Evolutionary conservation across 2,113 vertebrate species (phyloP).

Genomic region (Xiphias gladius): DNA sequence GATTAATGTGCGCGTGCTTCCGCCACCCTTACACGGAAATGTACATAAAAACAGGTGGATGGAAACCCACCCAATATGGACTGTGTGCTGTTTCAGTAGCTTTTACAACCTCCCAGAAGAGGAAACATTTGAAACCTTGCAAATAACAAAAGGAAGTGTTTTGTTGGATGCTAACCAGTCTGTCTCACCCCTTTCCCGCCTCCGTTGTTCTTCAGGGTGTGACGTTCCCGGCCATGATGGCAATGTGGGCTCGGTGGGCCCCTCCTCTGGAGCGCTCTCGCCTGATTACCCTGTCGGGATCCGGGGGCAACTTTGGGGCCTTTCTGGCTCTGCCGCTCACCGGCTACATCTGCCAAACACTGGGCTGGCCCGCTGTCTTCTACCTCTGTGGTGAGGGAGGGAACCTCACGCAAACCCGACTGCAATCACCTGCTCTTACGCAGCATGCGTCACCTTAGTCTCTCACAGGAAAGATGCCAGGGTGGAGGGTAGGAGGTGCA

Average conservation of each 20-base stretch:
- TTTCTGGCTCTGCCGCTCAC: constrained; percentile 88
- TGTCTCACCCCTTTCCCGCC: not conserved
- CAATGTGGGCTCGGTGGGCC: constrained; percentile 89
- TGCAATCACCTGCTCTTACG: not conserved
- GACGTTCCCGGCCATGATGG: constrained; percentile 86
- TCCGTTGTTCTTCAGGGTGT: constrained; percentile 76
- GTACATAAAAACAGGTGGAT: too few relatives aligned
- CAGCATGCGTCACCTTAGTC: not conserved
- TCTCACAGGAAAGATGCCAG: not conserved
- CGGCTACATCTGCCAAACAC: constrained; percentile 82
- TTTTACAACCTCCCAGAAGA: too few relatives aligned
- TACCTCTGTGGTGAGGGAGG: constrained; percentile 86
- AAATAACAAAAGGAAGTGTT: too few relatives aligned
- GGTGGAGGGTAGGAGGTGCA: not conserved
- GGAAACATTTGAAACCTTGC: too few relatives aligned
- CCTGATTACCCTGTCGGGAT: constrained; percentile 82
- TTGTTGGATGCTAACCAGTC: not conserved
- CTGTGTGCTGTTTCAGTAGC: too few relatives aligned
- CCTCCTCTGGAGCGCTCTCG: constrained; percentile 86
- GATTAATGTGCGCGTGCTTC: too few relatives aligned
- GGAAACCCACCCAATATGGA: too few relatives aligned
- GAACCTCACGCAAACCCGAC: not conserved
- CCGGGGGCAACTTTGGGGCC: constrained; percentile 86
- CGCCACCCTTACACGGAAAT: too few relatives aligned
- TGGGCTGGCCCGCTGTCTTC: constrained; percentile 91